Base-by-base conservation (phyloP, 2,113 vertebrate species). In the Semnornis frantzii region DNA sequence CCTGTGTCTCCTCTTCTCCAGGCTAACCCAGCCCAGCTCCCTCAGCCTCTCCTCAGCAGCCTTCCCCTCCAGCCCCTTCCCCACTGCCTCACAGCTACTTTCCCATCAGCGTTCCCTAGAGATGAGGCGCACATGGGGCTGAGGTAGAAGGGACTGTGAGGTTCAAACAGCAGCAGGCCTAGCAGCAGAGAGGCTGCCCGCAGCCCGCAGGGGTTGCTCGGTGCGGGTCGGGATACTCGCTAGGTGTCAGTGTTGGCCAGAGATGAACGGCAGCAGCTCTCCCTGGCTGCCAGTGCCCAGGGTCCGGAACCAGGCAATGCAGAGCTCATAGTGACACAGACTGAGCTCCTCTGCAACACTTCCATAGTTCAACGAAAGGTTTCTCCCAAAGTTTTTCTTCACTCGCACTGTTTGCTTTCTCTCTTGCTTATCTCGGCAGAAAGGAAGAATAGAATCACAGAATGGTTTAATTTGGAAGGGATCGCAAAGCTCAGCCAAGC, bases 201-300 rank as follows among this genome's bases (percentile, higher is more conserved):
- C 42, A 42, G 42, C 33, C 90, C 44, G 48, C 39, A 27, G 70
- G 76, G 73, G 77, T 57, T 10, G n/a, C 48, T 69, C 62, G 1
- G 27, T 65, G 30, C 23, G 4, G 1, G 73, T 54, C 85, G 30
- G 34, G 77, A 58, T 6, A 64, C 70, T 91, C 96, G 88, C 96
- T 97, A 97, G 96, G 80, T 97, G 96, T 96, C 96, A 95, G 93
- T 97, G 90, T 97, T 96, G 85, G 83, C 91, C 93, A 95, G 59
- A 94, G 91, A 91, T 65, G 90, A 86, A 65, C 3, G 9, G 17
- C 48, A 85, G 37, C 14, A 10, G 31, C 60, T 89, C 55, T 83
- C 72, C 42, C 76, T 93, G 73, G 50, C 76, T 86, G 69, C 31
- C 64, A 75, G 20, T 89, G 42, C 13, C 31, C 28, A 33, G 37